These are phyloP conservation scores for Microctenopoma lineatum DNA, from an alignment of 2,797 vertebrate genomes.

Conservation along the genomic window DNA sequence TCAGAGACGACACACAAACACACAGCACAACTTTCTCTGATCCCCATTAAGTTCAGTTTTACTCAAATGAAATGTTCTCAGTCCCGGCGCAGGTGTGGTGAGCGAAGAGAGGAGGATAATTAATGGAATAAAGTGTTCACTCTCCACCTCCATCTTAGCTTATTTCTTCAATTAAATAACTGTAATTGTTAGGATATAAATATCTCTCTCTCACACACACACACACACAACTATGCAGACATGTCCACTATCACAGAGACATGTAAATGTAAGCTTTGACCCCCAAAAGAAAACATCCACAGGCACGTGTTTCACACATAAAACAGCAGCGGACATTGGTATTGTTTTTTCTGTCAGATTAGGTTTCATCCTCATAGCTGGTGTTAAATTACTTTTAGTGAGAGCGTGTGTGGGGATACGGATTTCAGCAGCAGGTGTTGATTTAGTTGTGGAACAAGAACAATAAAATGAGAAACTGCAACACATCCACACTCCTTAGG, in stretches of 20 bases:
- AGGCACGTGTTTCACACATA: not conserved
- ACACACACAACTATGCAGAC: not conserved
- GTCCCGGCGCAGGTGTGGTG: slow-evolving; percentile 30
- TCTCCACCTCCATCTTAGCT: slow-evolving; percentile 37
- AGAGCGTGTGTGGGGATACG: too few relatives aligned
- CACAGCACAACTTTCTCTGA: slow-evolving; percentile 14
- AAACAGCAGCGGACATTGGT: not conserved
- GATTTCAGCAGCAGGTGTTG: too few relatives aligned
- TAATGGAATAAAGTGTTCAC: slow-evolving; percentile 60
- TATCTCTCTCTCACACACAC: not conserved
- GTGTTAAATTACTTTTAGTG: too few relatives aligned
- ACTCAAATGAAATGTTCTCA: slow-evolving; percentile 72
- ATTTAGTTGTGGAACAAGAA: too few relatives aligned
- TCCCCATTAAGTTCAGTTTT: slow-evolving; percentile 71
- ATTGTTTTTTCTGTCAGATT: slow-evolving; percentile 2
- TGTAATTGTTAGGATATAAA: slow-evolving; percentile 62
- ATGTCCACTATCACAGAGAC: not conserved
- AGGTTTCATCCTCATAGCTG: slow-evolving; percentile 9
- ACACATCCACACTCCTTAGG: too few relatives aligned
- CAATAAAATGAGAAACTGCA: too few relatives aligned
- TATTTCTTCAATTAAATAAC: not conserved
- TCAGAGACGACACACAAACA: slow-evolving; percentile 27
- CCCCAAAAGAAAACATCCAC: not conserved
- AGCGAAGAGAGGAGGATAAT: slow-evolving; percentile 55
- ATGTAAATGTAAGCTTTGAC: not conserved